Evolutionary conservation across 2,888 invertebrate species (phyloP).

Genomic region (Arge pagana): DNA sequence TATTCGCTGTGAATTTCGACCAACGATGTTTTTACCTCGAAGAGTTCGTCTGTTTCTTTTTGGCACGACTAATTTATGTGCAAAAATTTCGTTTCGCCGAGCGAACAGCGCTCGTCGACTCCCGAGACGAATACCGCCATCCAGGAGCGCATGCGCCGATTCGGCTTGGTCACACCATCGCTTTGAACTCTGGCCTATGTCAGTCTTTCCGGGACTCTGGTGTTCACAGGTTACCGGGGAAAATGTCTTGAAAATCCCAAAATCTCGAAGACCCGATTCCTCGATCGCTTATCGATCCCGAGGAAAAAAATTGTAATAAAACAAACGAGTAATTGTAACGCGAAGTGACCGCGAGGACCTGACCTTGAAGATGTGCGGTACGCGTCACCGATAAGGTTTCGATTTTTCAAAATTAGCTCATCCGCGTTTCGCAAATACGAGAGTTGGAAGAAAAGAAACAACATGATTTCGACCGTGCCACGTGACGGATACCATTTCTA

Average conservation of each 20-base stretch:
- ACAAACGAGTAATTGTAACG: no score
- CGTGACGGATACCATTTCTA: conserved; percentile 35
- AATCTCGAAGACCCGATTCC: background rate
- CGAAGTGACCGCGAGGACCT: background rate
- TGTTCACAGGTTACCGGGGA: background rate
- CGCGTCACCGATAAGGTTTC: background rate
- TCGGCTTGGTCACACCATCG: background rate
- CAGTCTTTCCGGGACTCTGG: conserved; percentile 19
- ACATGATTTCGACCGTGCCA: conserved; percentile 43
- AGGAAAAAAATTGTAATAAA: no score
- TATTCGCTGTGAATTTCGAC: no score
- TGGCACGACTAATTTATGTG: no score
- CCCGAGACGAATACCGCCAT: no score
- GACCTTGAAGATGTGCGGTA: background rate
- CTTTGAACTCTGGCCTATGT: conserved; percentile 23
- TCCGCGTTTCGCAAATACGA: background rate
- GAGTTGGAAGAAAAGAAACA: conserved; percentile 12
- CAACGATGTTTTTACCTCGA: no score
- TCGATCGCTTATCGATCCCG: background rate
- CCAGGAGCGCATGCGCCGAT: no score
- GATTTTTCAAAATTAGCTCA: background rate
- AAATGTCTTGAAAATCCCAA: background rate
- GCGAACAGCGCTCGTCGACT: no score
- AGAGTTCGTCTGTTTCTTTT: no score
- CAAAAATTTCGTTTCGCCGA: no score